phyloP scores from a whole-genome alignment of 2,797 vertebrate genomes.

The Ceyx erithaca region DNA sequence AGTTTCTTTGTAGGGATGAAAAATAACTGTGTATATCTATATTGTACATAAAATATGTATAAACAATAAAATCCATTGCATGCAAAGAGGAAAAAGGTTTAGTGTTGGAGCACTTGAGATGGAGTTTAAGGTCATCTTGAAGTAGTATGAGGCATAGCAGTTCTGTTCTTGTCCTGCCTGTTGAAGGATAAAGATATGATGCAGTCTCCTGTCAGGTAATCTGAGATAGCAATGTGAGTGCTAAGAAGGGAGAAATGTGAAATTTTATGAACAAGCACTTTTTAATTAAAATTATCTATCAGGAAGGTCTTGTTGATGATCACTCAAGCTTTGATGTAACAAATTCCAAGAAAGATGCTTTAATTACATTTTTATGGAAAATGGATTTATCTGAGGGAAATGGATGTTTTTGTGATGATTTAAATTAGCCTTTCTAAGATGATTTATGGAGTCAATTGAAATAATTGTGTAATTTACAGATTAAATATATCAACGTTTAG shows the following conservation, averaged over 20 bases:
- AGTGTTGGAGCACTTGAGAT: not conserved
- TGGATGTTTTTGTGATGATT: not conserved
- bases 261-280: not conserved
- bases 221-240: not conserved
- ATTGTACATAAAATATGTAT: not conserved
- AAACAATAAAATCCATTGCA: not conserved
- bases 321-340: not conserved
- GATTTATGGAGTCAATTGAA: not conserved
- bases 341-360: not conserved
- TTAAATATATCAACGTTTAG: not conserved
- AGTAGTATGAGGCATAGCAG: not conserved
- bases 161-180: not conserved
- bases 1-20: not conserved
- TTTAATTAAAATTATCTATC: slow-evolving; percentile 15
- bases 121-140: not conserved
- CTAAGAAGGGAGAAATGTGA: not conserved
- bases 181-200: not conserved
- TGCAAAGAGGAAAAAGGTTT: not conserved
- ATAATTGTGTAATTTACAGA: not conserved
- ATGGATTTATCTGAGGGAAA: not conserved
- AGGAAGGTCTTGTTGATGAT: not conserved
- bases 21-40: not conserved
- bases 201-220: not conserved
- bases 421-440: not conserved
- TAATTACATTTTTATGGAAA: not conserved